A percentile compares a stretch with the other conserved stretches of the same genome.
Evolutionary conservation across 2,888 invertebrate genomes (phyloP).

Genomic region (Drosophila cyrtoloma): DNA sequence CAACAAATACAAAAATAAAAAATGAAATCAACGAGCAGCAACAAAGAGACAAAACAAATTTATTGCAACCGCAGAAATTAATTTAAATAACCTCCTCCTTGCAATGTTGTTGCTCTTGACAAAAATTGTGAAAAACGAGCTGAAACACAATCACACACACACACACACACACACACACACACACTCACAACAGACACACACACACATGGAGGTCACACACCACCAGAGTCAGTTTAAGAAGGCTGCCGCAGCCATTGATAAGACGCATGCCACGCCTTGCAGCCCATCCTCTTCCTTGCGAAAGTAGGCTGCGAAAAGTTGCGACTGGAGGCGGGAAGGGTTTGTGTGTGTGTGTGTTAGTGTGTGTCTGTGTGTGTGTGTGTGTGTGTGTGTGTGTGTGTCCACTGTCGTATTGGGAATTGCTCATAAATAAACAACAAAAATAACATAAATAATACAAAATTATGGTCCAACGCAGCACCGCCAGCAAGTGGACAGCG

Average conservation of each 20-base stretch:
- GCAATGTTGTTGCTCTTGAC: conserved; percentile 49
- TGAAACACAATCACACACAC: conserved; percentile 12
- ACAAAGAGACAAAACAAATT: conserved; percentile 61
- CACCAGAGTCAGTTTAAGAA: conserved; percentile 12
- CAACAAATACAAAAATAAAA: conserved; percentile 1
- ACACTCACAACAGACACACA: conserved; percentile 3
- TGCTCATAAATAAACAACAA: conserved; percentile 68
- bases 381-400: background rate
- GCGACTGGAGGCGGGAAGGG: conserved; percentile 1
- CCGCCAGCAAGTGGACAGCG: conserved; percentile 47
- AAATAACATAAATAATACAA: conserved; percentile 73
- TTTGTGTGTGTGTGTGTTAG: background rate
- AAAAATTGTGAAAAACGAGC: conserved; percentile 59
- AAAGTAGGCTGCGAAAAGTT: conserved; percentile 39
- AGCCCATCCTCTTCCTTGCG: background rate
- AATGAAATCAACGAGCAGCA: conserved; percentile 19
- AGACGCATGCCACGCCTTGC: conserved; percentile 9
- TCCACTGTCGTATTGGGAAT: conserved; percentile 52
- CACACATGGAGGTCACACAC: conserved; percentile 10
- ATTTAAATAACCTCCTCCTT: conserved; percentile 75
- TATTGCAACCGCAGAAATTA: conserved; percentile 77
- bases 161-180: conserved; percentile 2
- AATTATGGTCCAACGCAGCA: conserved; percentile 48
- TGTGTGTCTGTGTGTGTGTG: too few species aligned
- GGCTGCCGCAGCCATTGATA: conserved; percentile 29